A percentile compares a stretch with the other conserved stretches of the same genome.
phyloP scores from a whole-genome alignment of 2,797 vertebrate species.

The Diceros bicornis region DNA sequence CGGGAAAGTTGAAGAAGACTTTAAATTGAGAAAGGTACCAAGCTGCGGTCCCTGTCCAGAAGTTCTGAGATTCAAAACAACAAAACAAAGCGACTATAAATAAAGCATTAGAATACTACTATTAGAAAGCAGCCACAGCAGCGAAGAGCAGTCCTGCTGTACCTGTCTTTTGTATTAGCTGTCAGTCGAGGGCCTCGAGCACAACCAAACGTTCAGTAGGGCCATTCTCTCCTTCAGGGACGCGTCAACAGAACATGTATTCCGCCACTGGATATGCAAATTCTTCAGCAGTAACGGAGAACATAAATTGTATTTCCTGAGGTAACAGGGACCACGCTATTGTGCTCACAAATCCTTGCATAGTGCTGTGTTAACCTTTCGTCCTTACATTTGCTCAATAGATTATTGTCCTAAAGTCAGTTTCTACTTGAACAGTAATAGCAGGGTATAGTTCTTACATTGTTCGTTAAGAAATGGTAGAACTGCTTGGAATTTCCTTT shows the following conservation, averaged over 20 bases:
- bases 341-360: background rate
- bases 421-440: background rate
- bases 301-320: background rate
- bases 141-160: too few species aligned
- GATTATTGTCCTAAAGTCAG: background rate
- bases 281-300: background rate
- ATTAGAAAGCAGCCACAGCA: background rate
- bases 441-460: background rate
- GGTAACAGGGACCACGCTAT: background rate
- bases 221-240: background rate
- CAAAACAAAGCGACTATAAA: background rate
- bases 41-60: background rate
- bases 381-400: too few species aligned
- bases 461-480: background rate
- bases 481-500: background rate
- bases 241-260: background rate
- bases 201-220: background rate
- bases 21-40: slow-evolving; percentile 3
- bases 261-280: background rate
- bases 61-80: background rate
- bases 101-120: background rate
- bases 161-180: background rate
- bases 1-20: slow-evolving; percentile 37
- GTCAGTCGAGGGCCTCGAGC: background rate
- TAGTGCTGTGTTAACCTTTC: background rate